These are phyloP conservation scores for Drosophila oshimai DNA, from an alignment of 1,140 invertebrate genomes.

Conservation along the genomic window DNA sequence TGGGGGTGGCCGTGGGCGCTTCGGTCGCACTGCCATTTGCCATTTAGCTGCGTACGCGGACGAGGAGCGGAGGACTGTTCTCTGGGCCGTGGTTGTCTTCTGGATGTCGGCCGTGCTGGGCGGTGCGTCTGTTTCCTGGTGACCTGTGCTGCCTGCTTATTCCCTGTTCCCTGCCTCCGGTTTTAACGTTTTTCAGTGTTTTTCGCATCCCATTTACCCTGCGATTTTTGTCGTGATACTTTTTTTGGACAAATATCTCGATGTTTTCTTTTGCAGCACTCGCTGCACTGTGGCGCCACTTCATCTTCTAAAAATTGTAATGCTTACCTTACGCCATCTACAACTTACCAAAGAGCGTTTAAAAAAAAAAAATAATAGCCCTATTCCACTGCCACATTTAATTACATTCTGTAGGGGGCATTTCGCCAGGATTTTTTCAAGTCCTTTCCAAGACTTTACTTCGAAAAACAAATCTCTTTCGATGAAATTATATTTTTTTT, in stretches of 20 bases:
- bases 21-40: constrained; percentile 70
- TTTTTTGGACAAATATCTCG: too few species aligned
- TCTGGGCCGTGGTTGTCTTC: background rate
- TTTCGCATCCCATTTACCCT: constrained; percentile 54
- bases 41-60: constrained; percentile 42
- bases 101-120: background rate
- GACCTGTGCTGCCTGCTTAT: background rate
- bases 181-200: constrained; percentile 48
- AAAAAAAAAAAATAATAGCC: too few species aligned
- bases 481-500: too few species aligned
- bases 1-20: constrained; percentile 21
- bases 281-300: too few species aligned
- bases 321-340: too few species aligned
- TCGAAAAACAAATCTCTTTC: too few species aligned
- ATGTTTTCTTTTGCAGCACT: constrained; percentile 7
- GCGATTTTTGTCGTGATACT: constrained; percentile 53
- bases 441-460: too few species aligned
- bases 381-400: too few species aligned
- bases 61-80: background rate
- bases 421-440: too few species aligned
- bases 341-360: too few species aligned
- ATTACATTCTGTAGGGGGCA: too few species aligned
- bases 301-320: too few species aligned
- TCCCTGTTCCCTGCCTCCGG: constrained; percentile 13
- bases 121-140: background rate